Percentiles rank a stretch among this genome's conserved stretches.
Conservation (phyloP, 2,113 vertebrate species). For the Bolborhynchus lineola region DNA sequence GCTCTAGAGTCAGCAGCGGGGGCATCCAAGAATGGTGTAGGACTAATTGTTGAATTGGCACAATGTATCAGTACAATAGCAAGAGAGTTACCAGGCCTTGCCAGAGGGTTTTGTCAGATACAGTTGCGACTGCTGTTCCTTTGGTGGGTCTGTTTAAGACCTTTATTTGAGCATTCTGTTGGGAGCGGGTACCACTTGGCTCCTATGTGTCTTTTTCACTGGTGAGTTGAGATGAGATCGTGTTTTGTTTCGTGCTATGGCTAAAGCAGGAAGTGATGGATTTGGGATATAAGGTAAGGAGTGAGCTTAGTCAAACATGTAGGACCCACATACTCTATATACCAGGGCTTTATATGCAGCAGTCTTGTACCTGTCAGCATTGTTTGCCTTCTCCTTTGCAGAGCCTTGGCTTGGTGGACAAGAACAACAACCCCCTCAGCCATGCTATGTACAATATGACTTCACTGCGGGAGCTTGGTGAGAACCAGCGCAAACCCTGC, state of each 20-base stretch:
- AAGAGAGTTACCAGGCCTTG: background rate
- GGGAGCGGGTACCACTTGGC: background rate
- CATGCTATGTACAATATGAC: constrained; percentile 89
- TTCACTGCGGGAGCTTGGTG: constrained; percentile 79
- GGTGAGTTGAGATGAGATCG: fast-evolving
- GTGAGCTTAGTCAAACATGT: fast-evolving
- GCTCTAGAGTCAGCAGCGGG: background rate
- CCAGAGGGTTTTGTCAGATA: background rate
- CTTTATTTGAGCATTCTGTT: fast-evolving
- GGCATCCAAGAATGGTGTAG: background rate
- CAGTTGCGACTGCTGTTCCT: background rate
- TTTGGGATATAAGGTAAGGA: background rate
- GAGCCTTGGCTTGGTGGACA: constrained; percentile 88
- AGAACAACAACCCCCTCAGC: constrained; percentile 88
- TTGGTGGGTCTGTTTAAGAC: background rate
- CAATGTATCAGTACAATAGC: background rate
- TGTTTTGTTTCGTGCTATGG: background rate
- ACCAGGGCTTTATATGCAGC: fast-evolving
- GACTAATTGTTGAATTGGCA: background rate
- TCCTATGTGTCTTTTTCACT: background rate
- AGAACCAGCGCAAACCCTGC: constrained; percentile 82
- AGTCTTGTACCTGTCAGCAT: background rate
- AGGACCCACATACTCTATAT: fast-evolving
- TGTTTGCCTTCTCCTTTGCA: constrained; percentile 39
- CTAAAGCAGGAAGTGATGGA: background rate